Conservation (phyloP, 1,140 invertebrate genomes). For the Diorhabda sublineata region DNA sequence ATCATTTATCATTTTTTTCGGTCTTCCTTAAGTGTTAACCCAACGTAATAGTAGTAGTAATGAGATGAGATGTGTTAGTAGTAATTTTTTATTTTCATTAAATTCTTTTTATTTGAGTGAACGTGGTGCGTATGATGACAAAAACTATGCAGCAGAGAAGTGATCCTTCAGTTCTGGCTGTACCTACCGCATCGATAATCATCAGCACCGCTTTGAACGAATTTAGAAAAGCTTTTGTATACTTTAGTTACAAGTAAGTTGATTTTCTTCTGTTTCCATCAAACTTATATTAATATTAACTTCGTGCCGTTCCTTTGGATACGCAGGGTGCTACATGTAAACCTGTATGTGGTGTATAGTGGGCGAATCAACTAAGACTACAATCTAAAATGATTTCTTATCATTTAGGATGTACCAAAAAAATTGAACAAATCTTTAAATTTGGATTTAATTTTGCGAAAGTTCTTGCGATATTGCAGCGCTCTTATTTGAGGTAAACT, state of each 20-base stretch:
- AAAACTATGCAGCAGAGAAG: constrained; percentile 48
- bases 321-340: too few relatives aligned
- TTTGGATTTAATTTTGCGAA: too few relatives aligned
- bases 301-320: too few relatives aligned
- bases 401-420: too few relatives aligned
- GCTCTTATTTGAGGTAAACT: too few relatives aligned
- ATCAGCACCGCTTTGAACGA: constrained; percentile 54
- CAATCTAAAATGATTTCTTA: too few relatives aligned
- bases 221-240: constrained; percentile 43
- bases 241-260: constrained; percentile 42
- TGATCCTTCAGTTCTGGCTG: constrained; percentile 52
- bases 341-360: too few relatives aligned
- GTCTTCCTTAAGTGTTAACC: neutral
- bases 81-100: constrained; percentile 6
- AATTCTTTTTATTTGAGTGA: neutral
- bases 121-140: constrained; percentile 25
- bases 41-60: constrained; percentile 27
- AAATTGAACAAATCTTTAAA: too few relatives aligned
- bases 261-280: neutral
- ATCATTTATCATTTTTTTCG: constrained; percentile 8
- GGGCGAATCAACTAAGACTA: too few relatives aligned
- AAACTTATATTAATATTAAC: too few relatives aligned
- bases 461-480: too few relatives aligned
- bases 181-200: constrained; percentile 56
- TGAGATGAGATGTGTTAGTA: constrained; percentile 7